These are phyloP conservation scores for Ageneiosus marmoratus DNA, from an alignment of 2,113 vertebrate species.

Conservation along the genomic window DNA sequence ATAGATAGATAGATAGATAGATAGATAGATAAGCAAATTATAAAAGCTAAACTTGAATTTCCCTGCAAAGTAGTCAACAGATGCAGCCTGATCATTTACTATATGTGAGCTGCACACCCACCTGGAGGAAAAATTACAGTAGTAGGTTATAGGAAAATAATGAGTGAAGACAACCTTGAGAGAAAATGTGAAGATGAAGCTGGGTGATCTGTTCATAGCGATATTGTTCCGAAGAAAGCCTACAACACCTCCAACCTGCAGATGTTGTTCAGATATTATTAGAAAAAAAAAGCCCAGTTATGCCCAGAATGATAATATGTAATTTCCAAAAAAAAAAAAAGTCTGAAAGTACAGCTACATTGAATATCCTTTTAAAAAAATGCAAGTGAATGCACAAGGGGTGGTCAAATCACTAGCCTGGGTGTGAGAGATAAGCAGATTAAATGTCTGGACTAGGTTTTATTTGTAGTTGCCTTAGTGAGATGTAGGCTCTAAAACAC, in stretches of 20 bases:
- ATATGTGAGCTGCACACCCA: background rate
- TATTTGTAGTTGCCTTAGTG: background rate
- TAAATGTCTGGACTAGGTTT: background rate
- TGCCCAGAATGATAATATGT: background rate
- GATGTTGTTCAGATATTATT: background rate
- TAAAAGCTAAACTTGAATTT: no score
- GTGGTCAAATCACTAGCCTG: conserved; percentile 2
- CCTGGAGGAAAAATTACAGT: background rate
- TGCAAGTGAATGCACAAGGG: background rate
- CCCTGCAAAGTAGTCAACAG: background rate
- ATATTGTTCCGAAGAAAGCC: background rate
- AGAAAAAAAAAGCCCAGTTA: background rate
- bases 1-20: no score
- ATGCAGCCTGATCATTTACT: background rate
- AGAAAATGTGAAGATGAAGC: background rate
- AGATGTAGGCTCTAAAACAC: background rate
- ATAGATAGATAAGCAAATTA: no score
- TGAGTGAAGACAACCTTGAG: no score
- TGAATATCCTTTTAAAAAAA: background rate
- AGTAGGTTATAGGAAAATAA: background rate
- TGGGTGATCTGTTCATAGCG: background rate
- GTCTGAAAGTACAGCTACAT: background rate
- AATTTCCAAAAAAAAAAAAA: background rate
- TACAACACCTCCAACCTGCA: background rate
- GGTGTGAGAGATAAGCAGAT: background rate